A percentile compares a stretch with the other conserved stretches of the same genome.
These are phyloP conservation scores for Corythucha ciliata DNA, from an alignment of 2,888 invertebrate species.

Conservation along the genomic window DNA sequence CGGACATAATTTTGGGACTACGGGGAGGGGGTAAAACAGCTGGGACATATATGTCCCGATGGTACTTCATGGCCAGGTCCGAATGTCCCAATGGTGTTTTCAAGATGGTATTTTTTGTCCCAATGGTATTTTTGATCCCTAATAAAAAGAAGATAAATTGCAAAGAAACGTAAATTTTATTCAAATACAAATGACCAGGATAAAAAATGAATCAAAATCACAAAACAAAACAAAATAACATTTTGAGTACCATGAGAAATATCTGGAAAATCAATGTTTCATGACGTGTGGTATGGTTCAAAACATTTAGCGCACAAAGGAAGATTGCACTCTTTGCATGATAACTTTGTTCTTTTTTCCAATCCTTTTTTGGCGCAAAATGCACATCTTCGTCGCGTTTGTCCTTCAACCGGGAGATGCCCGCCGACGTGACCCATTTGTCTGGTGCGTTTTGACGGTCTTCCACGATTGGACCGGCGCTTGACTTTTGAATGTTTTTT, in stretches of 20 bases:
- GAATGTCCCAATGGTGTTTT: slow-evolving; percentile 13
- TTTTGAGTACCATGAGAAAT: slow-evolving; percentile 2
- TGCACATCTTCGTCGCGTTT: slow-evolving; percentile 23
- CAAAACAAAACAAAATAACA: neutral
- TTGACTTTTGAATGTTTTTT: slow-evolving; percentile 13
- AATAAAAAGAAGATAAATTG: slow-evolving; percentile 16
- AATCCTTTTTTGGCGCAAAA: slow-evolving; percentile 15
- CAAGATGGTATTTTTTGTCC: slow-evolving; percentile 12
- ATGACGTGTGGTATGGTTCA: slow-evolving; percentile 19
- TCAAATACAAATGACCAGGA: slow-evolving; percentile 3
- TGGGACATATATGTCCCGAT: slow-evolving; percentile 11
- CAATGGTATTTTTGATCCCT: slow-evolving; percentile 15
- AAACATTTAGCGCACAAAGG: slow-evolving; percentile 18
- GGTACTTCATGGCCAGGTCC: slow-evolving; percentile 13
- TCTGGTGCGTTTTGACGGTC: slow-evolving; percentile 18
- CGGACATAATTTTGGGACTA: slow-evolving; percentile 11
- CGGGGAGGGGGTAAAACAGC: slow-evolving; percentile 15
- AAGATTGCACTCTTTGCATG: slow-evolving; percentile 13
- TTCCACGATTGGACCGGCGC: slow-evolving; percentile 17
- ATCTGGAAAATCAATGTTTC: slow-evolving; percentile 14
- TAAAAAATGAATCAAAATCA: slow-evolving; percentile 12
- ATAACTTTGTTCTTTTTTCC: slow-evolving; percentile 16
- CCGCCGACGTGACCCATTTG: slow-evolving; percentile 22
- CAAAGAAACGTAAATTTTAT: slow-evolving; percentile 9
- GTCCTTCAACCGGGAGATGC: slow-evolving; percentile 25